These are phyloP conservation scores for Greenwoodochromis staneri DNA, from an alignment of 2,113 vertebrate genomes.

Conservation along the genomic window DNA sequence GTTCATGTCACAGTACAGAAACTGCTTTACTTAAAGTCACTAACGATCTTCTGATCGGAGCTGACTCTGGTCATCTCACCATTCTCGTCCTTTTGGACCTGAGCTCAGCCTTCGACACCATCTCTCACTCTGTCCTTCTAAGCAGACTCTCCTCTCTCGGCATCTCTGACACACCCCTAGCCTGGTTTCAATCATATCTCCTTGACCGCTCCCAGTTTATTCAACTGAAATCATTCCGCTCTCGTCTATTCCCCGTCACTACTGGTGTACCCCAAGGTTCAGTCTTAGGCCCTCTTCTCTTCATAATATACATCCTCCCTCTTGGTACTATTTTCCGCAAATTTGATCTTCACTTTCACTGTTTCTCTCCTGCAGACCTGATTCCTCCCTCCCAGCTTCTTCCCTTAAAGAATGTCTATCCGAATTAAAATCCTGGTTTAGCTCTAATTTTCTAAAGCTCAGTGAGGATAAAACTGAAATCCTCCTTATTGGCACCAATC, in stretches of 20 bases:
- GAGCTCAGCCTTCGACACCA: neutral
- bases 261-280: neutral
- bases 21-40: neutral
- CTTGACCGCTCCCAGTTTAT: neutral
- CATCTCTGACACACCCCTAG: neutral
- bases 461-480: too few relatives aligned
- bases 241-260: rapidly evolving
- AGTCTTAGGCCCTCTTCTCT: neutral
- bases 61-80: neutral
- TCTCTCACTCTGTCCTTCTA: neutral
- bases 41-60: neutral
- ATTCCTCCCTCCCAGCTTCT: neutral
- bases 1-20: neutral
- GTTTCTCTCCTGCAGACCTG: rapidly evolving
- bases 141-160: neutral
- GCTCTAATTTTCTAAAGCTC: too few relatives aligned
- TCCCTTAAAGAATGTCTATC: neutral
- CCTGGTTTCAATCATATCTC: neutral
- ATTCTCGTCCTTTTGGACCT: neutral
- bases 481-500: too few relatives aligned
- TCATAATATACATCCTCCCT: neutral
- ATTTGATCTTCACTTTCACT: neutral
- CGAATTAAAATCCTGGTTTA: too few relatives aligned
- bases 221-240: neutral
- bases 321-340: neutral